phyloP scores from a whole-genome alignment of 2,888 invertebrate genomes.

The Arge pagana region DNA sequence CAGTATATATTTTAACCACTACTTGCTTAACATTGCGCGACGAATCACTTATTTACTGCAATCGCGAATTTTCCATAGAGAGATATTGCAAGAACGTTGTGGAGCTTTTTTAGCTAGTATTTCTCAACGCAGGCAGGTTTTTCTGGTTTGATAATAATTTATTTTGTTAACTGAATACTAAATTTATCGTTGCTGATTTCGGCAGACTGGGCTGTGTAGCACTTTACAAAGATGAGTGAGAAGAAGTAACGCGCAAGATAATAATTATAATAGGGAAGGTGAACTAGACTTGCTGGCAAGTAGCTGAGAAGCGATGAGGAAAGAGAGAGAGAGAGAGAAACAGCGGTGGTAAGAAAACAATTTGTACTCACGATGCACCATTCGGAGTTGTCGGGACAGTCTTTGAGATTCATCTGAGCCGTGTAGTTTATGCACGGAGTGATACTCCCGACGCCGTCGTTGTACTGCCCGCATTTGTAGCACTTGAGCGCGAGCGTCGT shows the following conservation, averaged over 20 bases:
- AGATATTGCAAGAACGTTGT: no score
- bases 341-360: background rate
- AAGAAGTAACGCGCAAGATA: conserved; percentile 10
- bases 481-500: conserved; percentile 65
- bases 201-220: no score
- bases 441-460: conserved; percentile 83
- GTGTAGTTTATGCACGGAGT: conserved; percentile 82
- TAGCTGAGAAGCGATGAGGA: conserved; percentile 18
- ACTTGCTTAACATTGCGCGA: no score
- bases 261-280: conserved; percentile 26
- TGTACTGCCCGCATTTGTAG: conserved; percentile 82
- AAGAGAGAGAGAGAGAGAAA: conserved; percentile 7
- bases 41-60: no score
- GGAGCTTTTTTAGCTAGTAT: no score
- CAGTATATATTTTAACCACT: no score
- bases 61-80: no score
- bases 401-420: conserved; percentile 68
- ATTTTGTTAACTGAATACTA: no score
- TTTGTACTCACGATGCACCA: conserved; percentile 78
- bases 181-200: no score
- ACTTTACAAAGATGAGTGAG: no score
- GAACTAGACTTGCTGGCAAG: conserved; percentile 17
- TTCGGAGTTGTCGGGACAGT: conserved; percentile 67
- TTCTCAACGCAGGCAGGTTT: no score
- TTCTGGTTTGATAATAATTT: no score